phyloP scores from a whole-genome alignment of 2,113 vertebrate species.

The Craseonycteris thonglongyai region DNA sequence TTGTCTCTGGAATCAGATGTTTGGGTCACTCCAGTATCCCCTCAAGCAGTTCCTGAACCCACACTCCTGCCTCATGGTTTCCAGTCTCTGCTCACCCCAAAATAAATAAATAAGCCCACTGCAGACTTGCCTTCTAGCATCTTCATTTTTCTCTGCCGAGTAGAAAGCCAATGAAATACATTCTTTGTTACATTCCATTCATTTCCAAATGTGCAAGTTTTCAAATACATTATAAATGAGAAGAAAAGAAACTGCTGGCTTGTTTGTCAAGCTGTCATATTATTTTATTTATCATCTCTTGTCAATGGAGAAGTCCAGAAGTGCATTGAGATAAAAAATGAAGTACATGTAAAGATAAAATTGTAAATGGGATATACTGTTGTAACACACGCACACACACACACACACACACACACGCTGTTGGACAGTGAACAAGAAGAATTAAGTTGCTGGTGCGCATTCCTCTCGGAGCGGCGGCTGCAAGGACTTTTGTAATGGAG shows the following conservation, averaged over 20 bases:
- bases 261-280: slow-evolving; percentile 1
- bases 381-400: no score
- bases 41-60: not conserved
- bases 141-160: slow-evolving; percentile 41
- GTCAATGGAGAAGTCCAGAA: slow-evolving; percentile 35
- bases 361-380: slow-evolving; percentile 12
- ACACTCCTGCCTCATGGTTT: not conserved
- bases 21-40: not conserved
- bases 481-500: no score
- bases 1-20: not conserved
- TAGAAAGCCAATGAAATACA: slow-evolving; percentile 9
- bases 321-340: slow-evolving; percentile 40
- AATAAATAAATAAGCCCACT: not conserved
- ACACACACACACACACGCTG: no score
- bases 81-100: not conserved
- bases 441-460: not conserved
- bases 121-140: slow-evolving; percentile 14
- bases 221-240: slow-evolving; percentile 32
- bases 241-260: not conserved
- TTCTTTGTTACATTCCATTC: slow-evolving; percentile 23
- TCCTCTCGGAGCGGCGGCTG: no score
- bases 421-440: slow-evolving; percentile 59
- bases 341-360: slow-evolving; percentile 2
- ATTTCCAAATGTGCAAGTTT: slow-evolving; percentile 38
- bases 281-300: slow-evolving; percentile 50